These are phyloP conservation scores for Drosophila cracens DNA, from an alignment of 2,888 invertebrate species.

Conservation along the genomic window DNA sequence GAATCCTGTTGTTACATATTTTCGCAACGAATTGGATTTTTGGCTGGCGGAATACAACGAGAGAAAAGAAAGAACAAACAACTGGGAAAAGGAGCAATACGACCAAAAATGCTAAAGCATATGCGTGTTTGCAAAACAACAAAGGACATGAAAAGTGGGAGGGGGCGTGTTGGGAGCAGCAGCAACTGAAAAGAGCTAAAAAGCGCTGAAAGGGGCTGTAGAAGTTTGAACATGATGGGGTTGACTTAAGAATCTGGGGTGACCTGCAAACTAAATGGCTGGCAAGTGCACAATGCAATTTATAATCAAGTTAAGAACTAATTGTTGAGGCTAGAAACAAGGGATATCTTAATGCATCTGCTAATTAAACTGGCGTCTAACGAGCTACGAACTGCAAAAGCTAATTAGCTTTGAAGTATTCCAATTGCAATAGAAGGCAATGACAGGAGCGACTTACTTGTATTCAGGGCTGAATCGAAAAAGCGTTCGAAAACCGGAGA, in stretches of 20 bases:
- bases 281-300: conserved; percentile 49
- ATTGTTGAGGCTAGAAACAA: conserved; percentile 27
- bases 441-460: conserved; percentile 34
- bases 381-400: conserved; percentile 7
- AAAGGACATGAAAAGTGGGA: conserved; percentile 46
- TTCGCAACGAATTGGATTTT: conserved; percentile 55
- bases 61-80: conserved; percentile 21
- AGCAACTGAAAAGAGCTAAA: conserved; percentile 2
- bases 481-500: conserved; percentile 30
- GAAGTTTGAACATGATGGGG: neutral
- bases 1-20: conserved; percentile 53
- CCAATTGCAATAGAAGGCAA: conserved; percentile 9
- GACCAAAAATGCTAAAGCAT: conserved; percentile 49
- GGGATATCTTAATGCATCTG: conserved; percentile 46
- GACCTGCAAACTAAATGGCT: conserved; percentile 46
- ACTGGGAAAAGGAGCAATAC: conserved; percentile 23
- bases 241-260: neutral
- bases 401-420: conserved; percentile 19
- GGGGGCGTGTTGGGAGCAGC: conserved; percentile 11
- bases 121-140: conserved; percentile 54
- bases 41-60: conserved; percentile 37
- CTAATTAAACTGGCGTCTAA: conserved; percentile 51
- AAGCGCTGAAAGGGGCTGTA: conserved; percentile 6
- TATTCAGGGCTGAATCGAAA: conserved; percentile 43
- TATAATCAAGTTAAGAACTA: conserved; percentile 43